These are phyloP conservation scores for Misgurnus mizolepis DNA, from an alignment of 2,113 vertebrate species.

Conservation along the genomic window DNA sequence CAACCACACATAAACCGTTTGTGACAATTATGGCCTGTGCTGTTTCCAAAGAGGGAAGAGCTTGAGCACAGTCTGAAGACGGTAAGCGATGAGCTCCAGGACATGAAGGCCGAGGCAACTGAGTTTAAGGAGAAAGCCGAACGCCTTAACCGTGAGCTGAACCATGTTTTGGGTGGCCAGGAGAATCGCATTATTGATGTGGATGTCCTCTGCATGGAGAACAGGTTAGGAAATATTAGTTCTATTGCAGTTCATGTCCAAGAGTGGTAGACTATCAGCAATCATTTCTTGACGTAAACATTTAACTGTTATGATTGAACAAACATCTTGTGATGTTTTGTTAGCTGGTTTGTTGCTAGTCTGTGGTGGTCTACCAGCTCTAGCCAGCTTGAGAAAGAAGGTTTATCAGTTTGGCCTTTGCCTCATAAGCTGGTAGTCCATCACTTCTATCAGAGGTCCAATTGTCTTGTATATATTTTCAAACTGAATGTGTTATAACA, in stretches of 20 bases:
- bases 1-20: not conserved
- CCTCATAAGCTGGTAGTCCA: too few relatives aligned
- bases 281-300: not conserved
- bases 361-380: not conserved
- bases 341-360: not conserved
- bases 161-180: conserved; percentile 87
- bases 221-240: conserved; percentile 74
- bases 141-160: conserved; percentile 91
- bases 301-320: not conserved
- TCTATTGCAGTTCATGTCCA: not conserved
- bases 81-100: conserved; percentile 88
- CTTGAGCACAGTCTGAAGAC: conserved; percentile 87
- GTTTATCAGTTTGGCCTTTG: not conserved
- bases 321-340: too few relatives aligned
- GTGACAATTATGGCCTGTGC: not conserved
- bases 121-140: conserved; percentile 94
- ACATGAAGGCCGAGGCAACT: conserved; percentile 85
- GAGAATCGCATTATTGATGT: conserved; percentile 88
- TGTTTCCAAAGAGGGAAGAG: conserved; percentile 80
- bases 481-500: too few relatives aligned
- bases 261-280: not conserved
- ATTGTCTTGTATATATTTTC: too few relatives aligned
- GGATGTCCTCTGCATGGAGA: conserved; percentile 96
- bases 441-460: too few relatives aligned
- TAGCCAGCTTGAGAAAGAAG: not conserved